Evolutionary conservation across 2,113 vertebrate genomes (phyloP), one percentile per base, ranked within the genome.

Genomic region (Corythaixoides concolor): DNA sequence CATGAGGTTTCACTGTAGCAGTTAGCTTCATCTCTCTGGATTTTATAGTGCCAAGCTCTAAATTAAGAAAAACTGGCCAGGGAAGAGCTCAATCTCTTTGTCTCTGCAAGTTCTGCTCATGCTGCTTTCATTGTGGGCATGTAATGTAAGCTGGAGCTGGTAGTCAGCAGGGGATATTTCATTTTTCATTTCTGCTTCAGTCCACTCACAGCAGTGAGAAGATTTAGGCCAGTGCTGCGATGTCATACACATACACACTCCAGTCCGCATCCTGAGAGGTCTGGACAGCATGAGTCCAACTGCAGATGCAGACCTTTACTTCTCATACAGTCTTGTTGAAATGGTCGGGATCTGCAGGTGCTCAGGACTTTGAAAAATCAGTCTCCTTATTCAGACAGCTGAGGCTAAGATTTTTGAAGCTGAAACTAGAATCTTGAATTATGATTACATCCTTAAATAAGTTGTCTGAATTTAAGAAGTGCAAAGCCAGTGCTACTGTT

Each of bases 1-100:
- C 79, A 53, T 27, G 79, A 92, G 62, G 45, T 94, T 84, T 64
- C 43, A 78, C 58, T 4, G 6, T 30, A 76, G 69, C 58, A 95
- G 66, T 79, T n/a, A 89, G 45, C 27, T 89, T 53, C 45, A 66
- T 87, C 32, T 45, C 49, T 85, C 84, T 81, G 58, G 13, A 76
- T 92, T 89, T 81, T 89, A 76, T 33, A 64, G 56, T 66, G 80
- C 62, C 68, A 91, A 89, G 28, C 22, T 66, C 73, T 76, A 96
- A 95, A 95, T 93, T 75, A 92, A 92, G 77, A 37, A 80, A 93
- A 87, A 69, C 60, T n/a, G 70, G 53, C 33, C 75, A 88, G 43
- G 11, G 47, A 49, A 88, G 49, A 81, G 33, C 76, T 95, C 69
- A 81, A 3, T 85, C 41, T 77, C 79, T 70, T 90, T 90, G 63